Conservation (phyloP, 2,113 vertebrate genomes). For the Gracilinanus agilis region DNA sequence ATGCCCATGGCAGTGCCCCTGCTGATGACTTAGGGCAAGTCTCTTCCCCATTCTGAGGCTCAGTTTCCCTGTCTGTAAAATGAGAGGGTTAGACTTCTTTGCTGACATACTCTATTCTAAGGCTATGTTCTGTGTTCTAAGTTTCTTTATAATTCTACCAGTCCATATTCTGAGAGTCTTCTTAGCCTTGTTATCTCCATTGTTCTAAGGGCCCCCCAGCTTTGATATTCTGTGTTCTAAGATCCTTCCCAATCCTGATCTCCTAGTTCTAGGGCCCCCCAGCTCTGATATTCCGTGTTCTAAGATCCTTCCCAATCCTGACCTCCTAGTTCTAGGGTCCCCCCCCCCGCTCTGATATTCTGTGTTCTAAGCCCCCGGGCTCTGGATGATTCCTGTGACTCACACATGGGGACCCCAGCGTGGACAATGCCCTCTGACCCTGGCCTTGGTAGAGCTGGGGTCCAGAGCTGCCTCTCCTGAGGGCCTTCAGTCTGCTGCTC, state of each 20-base stretch:
- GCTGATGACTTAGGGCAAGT: background rate
- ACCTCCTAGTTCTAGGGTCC: no score
- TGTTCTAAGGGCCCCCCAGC: no score
- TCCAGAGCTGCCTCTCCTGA: background rate
- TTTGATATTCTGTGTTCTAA: no score
- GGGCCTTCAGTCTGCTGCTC: background rate
- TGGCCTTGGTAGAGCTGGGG: background rate
- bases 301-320: background rate
- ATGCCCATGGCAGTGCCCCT: background rate
- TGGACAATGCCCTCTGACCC: background rate
- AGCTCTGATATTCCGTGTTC: background rate
- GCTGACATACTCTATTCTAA: no score
- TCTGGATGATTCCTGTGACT: background rate
- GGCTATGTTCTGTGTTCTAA: no score
- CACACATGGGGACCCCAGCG: background rate
- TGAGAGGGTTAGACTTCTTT: background rate
- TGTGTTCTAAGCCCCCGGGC: no score
- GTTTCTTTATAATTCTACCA: no score
- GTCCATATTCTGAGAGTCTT: no score
- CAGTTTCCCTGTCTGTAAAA: background rate
- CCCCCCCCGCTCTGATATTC: no score
- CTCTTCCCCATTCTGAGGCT: background rate
- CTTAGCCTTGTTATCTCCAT: no score
- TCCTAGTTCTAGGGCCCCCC: background rate
- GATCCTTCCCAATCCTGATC: background rate